Evolutionary conservation across 2,888 invertebrate genomes (phyloP).

Genomic region (Scaptodrosophila latifasciaeformis): DNA sequence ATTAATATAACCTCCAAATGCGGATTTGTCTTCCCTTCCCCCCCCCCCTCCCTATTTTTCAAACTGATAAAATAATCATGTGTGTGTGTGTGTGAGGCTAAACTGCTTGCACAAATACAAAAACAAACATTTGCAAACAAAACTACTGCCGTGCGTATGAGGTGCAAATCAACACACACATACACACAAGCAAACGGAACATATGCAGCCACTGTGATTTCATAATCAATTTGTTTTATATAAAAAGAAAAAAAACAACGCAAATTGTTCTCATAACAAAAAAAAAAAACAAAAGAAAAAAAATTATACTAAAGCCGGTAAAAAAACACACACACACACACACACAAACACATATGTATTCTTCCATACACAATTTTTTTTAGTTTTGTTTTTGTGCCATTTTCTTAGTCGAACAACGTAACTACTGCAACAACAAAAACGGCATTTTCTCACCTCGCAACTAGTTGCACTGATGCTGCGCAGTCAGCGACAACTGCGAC

Average conservation of each 20-base stretch:
- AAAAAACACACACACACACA: slow-evolving; percentile 10
- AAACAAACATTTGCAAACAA: not conserved
- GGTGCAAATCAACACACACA: not conserved
- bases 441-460: too few species aligned
- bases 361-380: too few species aligned
- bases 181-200: not conserved
- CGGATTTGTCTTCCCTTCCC: not conserved
- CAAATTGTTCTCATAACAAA: slow-evolving; percentile 6
- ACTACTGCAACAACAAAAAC: slow-evolving; percentile 2
- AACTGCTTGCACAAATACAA: not conserved
- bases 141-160: not conserved
- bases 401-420: too few species aligned
- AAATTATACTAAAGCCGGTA: too few species aligned
- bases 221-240: slow-evolving; percentile 3
- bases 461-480: too few species aligned
- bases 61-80: too few species aligned
- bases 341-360: slow-evolving; percentile 16
- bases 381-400: too few species aligned
- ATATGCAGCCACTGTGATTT: not conserved
- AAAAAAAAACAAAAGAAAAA: slow-evolving; percentile 2
- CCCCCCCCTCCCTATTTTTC: too few species aligned
- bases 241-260: not conserved
- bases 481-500: too few species aligned
- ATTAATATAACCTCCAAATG: slow-evolving; percentile 3
- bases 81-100: not conserved